These are phyloP conservation scores for Pyrocephalus nanus DNA, from an alignment of 2,797 vertebrate species.

Conservation along the genomic window DNA sequence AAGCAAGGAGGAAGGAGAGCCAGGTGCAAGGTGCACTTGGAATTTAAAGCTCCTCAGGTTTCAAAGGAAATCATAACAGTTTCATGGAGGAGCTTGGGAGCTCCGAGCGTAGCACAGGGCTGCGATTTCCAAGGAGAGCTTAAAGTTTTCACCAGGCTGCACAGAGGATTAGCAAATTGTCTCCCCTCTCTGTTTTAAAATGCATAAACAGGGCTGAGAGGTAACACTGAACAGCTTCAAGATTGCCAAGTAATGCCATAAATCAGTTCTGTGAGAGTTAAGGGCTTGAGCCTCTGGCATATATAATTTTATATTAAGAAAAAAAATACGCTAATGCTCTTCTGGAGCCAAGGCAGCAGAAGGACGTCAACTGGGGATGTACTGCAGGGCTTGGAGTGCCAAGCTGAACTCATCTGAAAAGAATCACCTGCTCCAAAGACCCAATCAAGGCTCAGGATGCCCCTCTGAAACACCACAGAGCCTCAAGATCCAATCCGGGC, in stretches of 20 bases:
- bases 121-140: not conserved
- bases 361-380: not conserved
- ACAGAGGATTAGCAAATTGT: not conserved
- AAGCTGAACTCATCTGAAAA: not conserved
- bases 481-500: not conserved
- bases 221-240: not conserved
- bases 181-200: not conserved
- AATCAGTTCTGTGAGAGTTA: not conserved
- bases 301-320: not conserved
- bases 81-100: not conserved
- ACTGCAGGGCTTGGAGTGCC: not conserved
- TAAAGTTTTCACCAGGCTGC: not conserved
- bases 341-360: slow-evolving; percentile 21
- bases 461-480: not conserved
- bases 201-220: not conserved
- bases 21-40: not conserved
- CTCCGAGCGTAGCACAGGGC: not conserved
- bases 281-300: slow-evolving; percentile 5
- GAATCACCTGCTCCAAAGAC: not conserved
- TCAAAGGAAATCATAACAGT: not conserved
- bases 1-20: not conserved
- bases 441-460: not conserved
- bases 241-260: not conserved
- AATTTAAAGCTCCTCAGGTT: not conserved
- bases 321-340: not conserved